These are phyloP conservation scores for Drosophila lowei DNA, from an alignment of 1,140 invertebrate species.

Conservation along the genomic window DNA sequence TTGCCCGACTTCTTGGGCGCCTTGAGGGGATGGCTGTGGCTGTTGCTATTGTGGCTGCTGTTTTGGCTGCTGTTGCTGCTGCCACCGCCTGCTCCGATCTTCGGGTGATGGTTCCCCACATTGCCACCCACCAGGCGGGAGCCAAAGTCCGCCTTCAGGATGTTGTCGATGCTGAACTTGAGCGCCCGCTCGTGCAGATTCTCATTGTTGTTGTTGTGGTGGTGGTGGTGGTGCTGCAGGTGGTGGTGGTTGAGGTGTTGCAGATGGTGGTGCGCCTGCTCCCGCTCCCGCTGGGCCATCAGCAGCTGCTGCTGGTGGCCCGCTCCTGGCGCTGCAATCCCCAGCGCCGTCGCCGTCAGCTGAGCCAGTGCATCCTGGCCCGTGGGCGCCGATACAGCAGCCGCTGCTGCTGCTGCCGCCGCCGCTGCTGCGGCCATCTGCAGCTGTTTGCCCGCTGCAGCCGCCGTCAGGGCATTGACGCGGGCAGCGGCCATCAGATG, in stretches of 20 bases:
- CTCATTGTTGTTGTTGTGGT: constrained; percentile 54
- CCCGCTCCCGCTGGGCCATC: constrained; percentile 43
- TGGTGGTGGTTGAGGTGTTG: constrained; percentile 44
- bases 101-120: neutral
- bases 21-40: constrained; percentile 28
- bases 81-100: constrained; percentile 23
- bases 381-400: constrained; percentile 24
- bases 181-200: constrained; percentile 86
- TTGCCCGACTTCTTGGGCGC: constrained; percentile 49
- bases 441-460: constrained; percentile 66
- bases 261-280: constrained; percentile 52
- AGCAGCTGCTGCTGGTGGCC: constrained; percentile 36
- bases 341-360: constrained; percentile 49
- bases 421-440: constrained; percentile 72
- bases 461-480: constrained; percentile 66
- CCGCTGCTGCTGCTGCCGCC: constrained; percentile 47
- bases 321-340: too few relatives aligned
- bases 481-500: constrained; percentile 81
- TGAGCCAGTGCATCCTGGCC: constrained; percentile 68
- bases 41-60: constrained; percentile 1
- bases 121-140: constrained; percentile 85
- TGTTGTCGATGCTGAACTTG: constrained; percentile 97
- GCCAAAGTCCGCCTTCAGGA: constrained; percentile 94
- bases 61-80: constrained; percentile 9
- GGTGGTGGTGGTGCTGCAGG: constrained; percentile 44